These are phyloP conservation scores for Vireo altiloquus DNA, from an alignment of 2,113 vertebrate genomes.

Conservation along the genomic window DNA sequence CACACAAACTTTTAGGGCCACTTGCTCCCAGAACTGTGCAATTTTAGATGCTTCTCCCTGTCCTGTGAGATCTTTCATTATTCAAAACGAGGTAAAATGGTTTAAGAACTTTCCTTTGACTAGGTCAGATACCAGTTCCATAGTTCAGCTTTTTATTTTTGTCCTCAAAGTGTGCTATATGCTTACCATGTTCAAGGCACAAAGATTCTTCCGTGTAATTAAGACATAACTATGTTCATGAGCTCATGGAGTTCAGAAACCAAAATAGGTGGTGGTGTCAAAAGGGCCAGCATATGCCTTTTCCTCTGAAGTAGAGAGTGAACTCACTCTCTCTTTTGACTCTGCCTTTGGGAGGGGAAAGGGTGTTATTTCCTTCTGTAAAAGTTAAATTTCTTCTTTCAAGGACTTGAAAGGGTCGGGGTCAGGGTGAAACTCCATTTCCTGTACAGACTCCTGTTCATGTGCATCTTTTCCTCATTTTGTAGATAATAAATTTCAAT, in stretches of 20 bases:
- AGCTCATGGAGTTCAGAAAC: background rate
- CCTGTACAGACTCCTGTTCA: background rate
- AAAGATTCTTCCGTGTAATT: background rate
- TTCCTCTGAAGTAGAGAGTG: background rate
- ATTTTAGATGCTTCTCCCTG: background rate
- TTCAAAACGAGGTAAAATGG: background rate
- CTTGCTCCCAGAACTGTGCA: background rate
- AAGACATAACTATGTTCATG: fast-evolving
- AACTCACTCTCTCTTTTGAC: background rate
- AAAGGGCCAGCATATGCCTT: background rate
- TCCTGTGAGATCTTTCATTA: background rate
- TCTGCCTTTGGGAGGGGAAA: background rate
- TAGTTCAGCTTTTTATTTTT: background rate
- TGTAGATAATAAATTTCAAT: background rate
- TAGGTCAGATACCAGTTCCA: background rate
- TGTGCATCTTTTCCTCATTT: background rate
- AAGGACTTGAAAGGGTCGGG: background rate
- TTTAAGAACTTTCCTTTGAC: background rate
- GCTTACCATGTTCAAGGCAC: background rate
- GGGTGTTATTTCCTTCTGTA: background rate
- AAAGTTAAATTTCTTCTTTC: background rate
- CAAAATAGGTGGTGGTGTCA: background rate
- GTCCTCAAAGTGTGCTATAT: background rate
- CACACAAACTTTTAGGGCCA: background rate
- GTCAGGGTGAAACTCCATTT: background rate